phyloP scores from a whole-genome alignment of 2,113 vertebrate species.

The Pristiophorus japonicus region DNA sequence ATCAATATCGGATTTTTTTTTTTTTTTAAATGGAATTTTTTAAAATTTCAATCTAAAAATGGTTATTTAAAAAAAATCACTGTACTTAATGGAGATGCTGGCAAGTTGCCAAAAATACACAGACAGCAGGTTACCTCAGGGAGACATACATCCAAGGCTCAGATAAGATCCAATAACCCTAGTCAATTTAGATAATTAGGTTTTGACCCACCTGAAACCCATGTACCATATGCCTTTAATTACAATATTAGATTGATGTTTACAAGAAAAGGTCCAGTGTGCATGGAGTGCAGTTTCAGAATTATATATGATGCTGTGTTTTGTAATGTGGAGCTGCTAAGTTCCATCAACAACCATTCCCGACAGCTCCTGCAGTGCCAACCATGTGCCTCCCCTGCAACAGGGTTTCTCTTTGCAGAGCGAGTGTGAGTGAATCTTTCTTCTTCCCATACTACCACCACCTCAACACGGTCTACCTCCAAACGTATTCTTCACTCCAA shows the following conservation, averaged over 20 bases:
- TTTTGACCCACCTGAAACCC: not conserved
- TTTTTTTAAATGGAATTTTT: not conserved
- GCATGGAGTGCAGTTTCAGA: not conserved
- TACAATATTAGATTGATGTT: not conserved
- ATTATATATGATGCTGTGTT: not conserved
- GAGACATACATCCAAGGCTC: not conserved
- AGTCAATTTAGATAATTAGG: not conserved
- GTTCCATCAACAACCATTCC: not conserved
- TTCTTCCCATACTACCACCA: not conserved
- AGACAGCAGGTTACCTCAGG: not conserved
- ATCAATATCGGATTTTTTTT: not conserved
- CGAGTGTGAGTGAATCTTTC: not conserved
- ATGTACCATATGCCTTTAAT: not conserved
- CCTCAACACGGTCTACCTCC: not conserved
- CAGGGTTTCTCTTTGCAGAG: not conserved
- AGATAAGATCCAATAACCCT: slow-evolving; percentile 10
- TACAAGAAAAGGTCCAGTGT: not conserved
- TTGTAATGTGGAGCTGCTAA: not conserved
- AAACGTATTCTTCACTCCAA: not conserved
- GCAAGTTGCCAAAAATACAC: not conserved
- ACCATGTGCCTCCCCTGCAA: not conserved
- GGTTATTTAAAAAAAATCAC: not conserved
- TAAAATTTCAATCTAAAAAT: not conserved
- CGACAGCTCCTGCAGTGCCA: not conserved
- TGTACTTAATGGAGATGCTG: not conserved